Base-by-base conservation (phyloP, 2,797 vertebrate species). In the Brachymystax lenok region DNA sequence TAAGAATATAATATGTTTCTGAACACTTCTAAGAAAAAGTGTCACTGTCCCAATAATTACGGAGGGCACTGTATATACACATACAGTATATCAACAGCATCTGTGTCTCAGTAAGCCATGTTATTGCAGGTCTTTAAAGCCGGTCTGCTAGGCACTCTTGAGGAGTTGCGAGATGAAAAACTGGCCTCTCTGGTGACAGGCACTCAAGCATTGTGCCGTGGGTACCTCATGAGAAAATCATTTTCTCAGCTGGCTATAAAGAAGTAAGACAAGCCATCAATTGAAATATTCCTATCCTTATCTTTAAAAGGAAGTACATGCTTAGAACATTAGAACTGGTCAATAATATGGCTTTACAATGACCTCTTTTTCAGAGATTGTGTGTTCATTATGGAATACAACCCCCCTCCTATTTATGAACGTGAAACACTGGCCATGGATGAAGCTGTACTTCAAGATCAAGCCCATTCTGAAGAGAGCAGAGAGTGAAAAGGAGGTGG, bases 371-470 rank as follows among this genome's bases (percentile, higher is more conserved):
- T 3, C 10, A 40, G 35, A 40, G 35, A 40, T 7, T 40, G 35
- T 40, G 35, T 40, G 35, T 40, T 40, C 35, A 40, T 40, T 40
- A 6, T 40, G 6, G 6, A 40, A 40, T 97, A 96, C 90, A 97
- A 96, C 0, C 24, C 24, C 96, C 10, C 92, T 95, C n/a, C n/a
- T 95, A 0, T 97, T 97, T 89, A 96, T 96, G 95, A 96, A 96
- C 1, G 95, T 97, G 0, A 96, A 96, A 79, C 94, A 95, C 82
- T 97, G 96, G 96, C 94, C 96, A 0, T 97, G 96, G 96, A 97
- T 97, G 96, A 96, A 96, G 80, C 90, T 97, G 0, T 97, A 94
- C 80, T 97, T 96, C 88, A 97, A 97, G 90, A 96, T 97, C 86
- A 97, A 97, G 77, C 96, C 96, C 2, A 92, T 97, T 5, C 82